A percentile compares a stretch with the other conserved stretches of the same genome.
Evolutionary conservation across 2,113 vertebrate genomes (phyloP).

Genomic region (Tupaia chinensis): DNA sequence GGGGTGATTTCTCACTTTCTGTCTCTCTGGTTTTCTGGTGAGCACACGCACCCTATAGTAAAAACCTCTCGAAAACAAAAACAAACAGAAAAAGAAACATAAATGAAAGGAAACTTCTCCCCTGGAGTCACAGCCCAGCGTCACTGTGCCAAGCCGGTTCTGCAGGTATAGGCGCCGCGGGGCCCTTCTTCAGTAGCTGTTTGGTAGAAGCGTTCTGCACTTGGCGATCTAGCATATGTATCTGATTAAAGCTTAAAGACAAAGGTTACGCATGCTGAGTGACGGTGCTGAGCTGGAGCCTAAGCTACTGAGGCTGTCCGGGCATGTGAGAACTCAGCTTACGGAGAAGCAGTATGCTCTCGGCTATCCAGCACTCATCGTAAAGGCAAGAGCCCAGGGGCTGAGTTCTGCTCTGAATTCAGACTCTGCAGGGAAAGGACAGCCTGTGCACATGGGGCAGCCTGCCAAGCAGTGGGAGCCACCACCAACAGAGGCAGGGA

Average conservation of each 20-base stretch:
- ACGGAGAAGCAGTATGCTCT: background rate
- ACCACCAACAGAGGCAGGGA: background rate
- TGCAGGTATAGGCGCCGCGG: background rate
- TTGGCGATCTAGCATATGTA: background rate
- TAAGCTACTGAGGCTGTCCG: background rate
- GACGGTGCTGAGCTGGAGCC: background rate
- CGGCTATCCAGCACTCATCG: background rate
- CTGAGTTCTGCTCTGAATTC: background rate
- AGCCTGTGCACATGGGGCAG: background rate
- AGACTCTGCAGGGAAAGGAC: background rate
- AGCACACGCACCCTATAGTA: too few species aligned
- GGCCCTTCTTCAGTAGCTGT: too few species aligned
- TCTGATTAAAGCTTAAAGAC: background rate
- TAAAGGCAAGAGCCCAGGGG: background rate
- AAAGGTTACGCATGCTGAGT: background rate
- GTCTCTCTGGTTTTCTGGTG: too few species aligned
- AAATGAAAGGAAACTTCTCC: too few species aligned
- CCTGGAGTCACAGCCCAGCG: background rate
- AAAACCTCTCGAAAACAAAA: too few species aligned
- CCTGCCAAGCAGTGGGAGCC: background rate
- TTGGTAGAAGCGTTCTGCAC: background rate
- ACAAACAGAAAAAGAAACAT: background rate
- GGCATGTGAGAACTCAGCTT: background rate
- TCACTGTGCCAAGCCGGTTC: background rate
- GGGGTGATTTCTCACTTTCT: too few species aligned